Evolutionary conservation across 2,113 vertebrate species (phyloP), one percentile per base, ranked within the genome.

Genomic region (Amphiprion ocellaris): DNA sequence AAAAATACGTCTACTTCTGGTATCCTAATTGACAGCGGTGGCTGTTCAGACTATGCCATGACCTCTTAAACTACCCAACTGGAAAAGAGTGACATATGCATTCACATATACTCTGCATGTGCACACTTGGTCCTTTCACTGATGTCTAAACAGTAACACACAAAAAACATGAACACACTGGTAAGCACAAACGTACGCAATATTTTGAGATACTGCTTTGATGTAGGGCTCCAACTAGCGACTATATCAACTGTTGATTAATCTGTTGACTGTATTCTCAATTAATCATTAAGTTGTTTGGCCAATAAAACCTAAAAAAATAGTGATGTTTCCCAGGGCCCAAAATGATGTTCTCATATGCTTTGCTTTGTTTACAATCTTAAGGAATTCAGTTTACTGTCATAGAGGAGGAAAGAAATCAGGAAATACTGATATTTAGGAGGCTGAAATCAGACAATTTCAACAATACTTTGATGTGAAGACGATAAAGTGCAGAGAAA

Each of bases 31-130:
- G 69, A 69, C 63, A 73, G 86, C 69, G 14, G 82, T 46, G 37
- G 23, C 41, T 58, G 82, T 69, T 82, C 70, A 61, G 50, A 69
- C 74, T 53, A 30, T 72, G 83, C 19, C 82, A 82, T 78, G 83
- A 89, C 84, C 87, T 84, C 82, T 58, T 85, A 82, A 84, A 76
- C 89, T 78, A 76, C 50, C 77, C 52, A 64, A 85, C 69, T 89
- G 77, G 69, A 85, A 87, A 87, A 37, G 69, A 65, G 82, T 83
- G 85, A 88, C 83, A 89, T 87, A 84, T 84, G 69, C 77, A 44
- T 65, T 70, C 59, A 68, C 62, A 64, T 26, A 64, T 49, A 39
- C n/a, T 37, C 19, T 10, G 26, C 54, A 79, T 49, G 56, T 67
- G 39, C 47, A 19, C 72, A 66, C 47, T 11, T 53, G 0, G 26